Evolutionary conservation across 2,797 vertebrate genomes (phyloP).

Genomic region (Sebastes kiyomatsui): DNA sequence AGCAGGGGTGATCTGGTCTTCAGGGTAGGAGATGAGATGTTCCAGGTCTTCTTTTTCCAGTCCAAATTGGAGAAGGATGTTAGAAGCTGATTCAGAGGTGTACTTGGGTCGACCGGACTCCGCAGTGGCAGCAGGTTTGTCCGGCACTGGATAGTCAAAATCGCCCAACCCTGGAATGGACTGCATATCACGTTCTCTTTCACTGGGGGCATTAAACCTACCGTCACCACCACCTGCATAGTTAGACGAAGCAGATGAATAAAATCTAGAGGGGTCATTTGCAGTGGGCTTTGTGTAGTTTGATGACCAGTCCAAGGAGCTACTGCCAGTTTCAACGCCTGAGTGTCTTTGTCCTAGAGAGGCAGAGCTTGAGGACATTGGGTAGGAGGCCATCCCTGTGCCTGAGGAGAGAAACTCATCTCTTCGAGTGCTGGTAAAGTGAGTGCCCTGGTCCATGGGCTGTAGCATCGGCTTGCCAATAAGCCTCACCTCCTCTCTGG

Average conservation of each 20-base stretch:
- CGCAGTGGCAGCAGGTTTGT: background rate
- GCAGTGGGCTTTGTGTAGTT: slow-evolving; percentile 14
- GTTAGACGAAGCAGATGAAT: slow-evolving; percentile 32
- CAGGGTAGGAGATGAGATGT: slow-evolving; percentile 91
- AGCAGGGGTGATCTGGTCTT: slow-evolving; percentile 92
- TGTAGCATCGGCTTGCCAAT: slow-evolving; percentile 78
- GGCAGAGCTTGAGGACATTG: slow-evolving; percentile 13
- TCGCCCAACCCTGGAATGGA: slow-evolving; percentile 57
- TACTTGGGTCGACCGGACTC: slow-evolving; percentile 79
- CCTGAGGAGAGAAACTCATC: slow-evolving; percentile 45
- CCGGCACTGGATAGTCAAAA: background rate
- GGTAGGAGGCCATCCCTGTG: slow-evolving; percentile 58
- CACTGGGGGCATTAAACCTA: slow-evolving; percentile 6
- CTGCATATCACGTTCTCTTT: slow-evolving; percentile 9
- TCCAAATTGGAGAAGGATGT: slow-evolving; percentile 92
- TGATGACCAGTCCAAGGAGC: slow-evolving; percentile 45
- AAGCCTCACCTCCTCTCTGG: slow-evolving; percentile 71
- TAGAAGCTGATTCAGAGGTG: slow-evolving; percentile 90
- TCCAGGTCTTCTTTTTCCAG: slow-evolving; percentile 95
- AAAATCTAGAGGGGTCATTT: slow-evolving; percentile 11
- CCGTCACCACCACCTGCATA: slow-evolving; percentile 12
- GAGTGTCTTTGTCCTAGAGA: slow-evolving; percentile 9
- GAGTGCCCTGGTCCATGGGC: slow-evolving; percentile 53
- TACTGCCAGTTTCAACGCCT: background rate
- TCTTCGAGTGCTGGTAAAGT: slow-evolving; percentile 73